Base-by-base conservation (phyloP, 2,888 invertebrate species). In the Eilema caniola region DNA sequence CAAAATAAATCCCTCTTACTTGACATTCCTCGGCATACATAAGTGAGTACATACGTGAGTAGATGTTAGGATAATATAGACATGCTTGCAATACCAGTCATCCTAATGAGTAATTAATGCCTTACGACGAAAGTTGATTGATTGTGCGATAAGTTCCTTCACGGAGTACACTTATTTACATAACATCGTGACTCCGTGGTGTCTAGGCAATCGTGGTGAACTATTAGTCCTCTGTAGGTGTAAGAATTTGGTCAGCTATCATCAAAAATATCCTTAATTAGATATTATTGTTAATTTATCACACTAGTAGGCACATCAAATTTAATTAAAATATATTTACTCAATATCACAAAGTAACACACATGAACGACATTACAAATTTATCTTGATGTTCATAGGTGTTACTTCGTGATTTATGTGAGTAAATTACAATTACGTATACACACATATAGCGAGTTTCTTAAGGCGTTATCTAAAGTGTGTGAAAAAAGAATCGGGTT, bases 61-160 rank as follows among this genome's bases (percentile, higher is more conserved):
- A 37, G 12, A 12, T 60, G 41, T n/a, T 66, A 59, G 25, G 24
- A 57, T 66, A 66, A 67, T 41, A 31, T 47, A 33, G 47, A 67
- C 67, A 56, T 62, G 56, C 62, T 23, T 56, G 24, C 31, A 28
- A 67, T 62, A 61, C 57, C 11, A 67, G 16, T 53, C 47, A 53
- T 24, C 56, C 62, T 25, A 63, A 62, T 62, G 57, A 62, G 37
- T 68, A 62, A 63, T 68, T 68, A 63, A 68, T 62, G 37, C 5
- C 12, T 63, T 68, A n/a, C 62, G 33, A n/a, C 47, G 62, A 33
- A 57, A 31, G 37, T 60, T 47, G 47, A 64, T 64, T 59, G 31
- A 62, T 67, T 53, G 57, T 28, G 20, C 41, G 64, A 64, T 69
- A 60, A 25, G 57, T 64, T 64, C 63, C 47, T 64, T 24, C 62